phyloP scores from a whole-genome alignment of 1,140 invertebrate genomes.

The Cryptotermes secundus region DNA sequence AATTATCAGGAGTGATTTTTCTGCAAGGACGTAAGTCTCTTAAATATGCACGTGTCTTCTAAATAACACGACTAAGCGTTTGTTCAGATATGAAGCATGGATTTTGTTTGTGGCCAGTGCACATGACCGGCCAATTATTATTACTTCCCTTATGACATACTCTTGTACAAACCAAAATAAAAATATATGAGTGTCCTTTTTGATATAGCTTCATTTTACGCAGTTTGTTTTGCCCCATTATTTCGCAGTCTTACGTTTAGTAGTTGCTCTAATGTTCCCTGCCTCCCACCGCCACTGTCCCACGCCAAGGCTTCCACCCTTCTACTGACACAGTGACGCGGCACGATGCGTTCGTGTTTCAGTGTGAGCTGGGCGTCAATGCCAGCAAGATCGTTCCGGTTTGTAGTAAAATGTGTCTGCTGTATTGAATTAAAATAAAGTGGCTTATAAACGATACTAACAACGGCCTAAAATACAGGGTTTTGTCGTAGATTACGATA shows the following conservation, averaged over 20 bases:
- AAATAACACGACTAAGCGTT: too few relatives aligned
- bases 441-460: background rate
- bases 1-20: too few relatives aligned
- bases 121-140: too few relatives aligned
- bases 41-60: too few relatives aligned
- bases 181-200: too few relatives aligned
- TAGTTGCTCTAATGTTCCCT: background rate
- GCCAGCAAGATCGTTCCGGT: background rate
- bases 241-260: background rate
- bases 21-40: too few relatives aligned
- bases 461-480: background rate
- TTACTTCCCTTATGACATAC: too few relatives aligned
- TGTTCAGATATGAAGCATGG: too few relatives aligned
- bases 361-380: background rate
- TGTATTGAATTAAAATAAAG: background rate
- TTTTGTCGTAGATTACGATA: background rate
- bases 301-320: background rate
- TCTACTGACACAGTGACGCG: slow-evolving; percentile 2
- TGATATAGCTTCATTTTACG: too few relatives aligned
- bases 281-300: background rate
- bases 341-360: background rate
- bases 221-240: background rate
- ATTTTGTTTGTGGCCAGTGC: too few relatives aligned
- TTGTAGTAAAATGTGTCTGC: background rate
- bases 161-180: too few relatives aligned